A percentile compares a stretch with the other conserved stretches of the same genome.
phyloP scores from a whole-genome alignment of 2,797 vertebrate genomes.

The Chaetodon trifasciatus region DNA sequence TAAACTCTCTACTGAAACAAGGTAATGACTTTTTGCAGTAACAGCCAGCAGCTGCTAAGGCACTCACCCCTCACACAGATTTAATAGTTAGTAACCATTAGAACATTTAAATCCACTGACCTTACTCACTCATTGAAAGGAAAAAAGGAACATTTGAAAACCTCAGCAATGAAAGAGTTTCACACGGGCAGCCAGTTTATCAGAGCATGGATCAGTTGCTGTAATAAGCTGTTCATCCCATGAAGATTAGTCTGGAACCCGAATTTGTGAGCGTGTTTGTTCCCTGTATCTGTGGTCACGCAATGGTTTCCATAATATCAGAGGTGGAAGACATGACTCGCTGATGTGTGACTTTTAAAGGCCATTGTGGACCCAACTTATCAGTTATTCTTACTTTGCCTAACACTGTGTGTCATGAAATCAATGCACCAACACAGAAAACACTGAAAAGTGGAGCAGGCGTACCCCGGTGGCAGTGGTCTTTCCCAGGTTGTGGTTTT shows the following conservation, averaged over 20 bases:
- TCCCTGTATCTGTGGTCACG: neutral
- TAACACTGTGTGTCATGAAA: neutral
- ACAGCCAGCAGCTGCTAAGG: neutral
- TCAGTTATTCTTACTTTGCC: neutral
- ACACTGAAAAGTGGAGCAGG: neutral
- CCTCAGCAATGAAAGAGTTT: neutral
- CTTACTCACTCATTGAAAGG: neutral
- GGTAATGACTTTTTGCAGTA: neutral
- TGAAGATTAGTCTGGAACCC: neutral
- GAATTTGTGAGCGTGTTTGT: neutral
- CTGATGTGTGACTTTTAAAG: neutral
- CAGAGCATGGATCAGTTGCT: neutral
- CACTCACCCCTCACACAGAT: neutral
- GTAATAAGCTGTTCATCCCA: neutral
- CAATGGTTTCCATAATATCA: neutral
- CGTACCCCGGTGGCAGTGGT: conserved; percentile 96
- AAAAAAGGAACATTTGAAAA: no score
- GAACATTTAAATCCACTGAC: neutral
- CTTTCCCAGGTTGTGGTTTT: conserved; percentile 99
- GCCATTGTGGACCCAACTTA: neutral
- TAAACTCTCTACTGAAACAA: neutral
- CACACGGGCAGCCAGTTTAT: neutral
- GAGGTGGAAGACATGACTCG: neutral
- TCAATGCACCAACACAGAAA: conserved; percentile 5
- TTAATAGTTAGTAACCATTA: neutral